Evolutionary conservation across 37 sponge, comb jelly and placozoan species (phyloP).

Genomic region (Geodia barretti): DNA sequence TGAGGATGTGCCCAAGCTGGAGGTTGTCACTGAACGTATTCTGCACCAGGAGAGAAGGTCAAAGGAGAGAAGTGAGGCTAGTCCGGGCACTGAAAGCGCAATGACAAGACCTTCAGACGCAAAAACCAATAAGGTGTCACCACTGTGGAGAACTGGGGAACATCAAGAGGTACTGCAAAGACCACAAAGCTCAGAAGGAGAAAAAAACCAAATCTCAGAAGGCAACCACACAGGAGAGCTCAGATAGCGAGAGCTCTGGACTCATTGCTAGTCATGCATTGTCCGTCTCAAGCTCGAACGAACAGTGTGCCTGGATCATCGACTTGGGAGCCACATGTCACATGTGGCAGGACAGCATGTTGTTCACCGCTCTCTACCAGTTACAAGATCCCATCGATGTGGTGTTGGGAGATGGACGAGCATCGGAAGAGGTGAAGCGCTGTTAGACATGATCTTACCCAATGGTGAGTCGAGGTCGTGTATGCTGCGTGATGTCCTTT

Average conservation of each 20-base stretch:
- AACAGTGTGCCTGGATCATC: slow-evolving; percentile 27
- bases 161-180: slow-evolving; percentile 27
- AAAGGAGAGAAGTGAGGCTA: slow-evolving; percentile 19
- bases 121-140: slow-evolving; percentile 28
- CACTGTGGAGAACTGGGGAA: slow-evolving; percentile 39
- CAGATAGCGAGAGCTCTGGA: slow-evolving; percentile 34
- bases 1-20: slow-evolving; percentile 39
- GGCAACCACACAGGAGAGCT: slow-evolving; percentile 12
- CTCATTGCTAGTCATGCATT: slow-evolving; percentile 21
- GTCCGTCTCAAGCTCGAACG: slow-evolving; percentile 15
- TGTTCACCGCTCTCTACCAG: slow-evolving; percentile 13
- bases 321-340: slow-evolving; percentile 43
- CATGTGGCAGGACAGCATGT: slow-evolving; percentile 34
- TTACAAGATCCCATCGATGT: slow-evolving; percentile 25
- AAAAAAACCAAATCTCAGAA: slow-evolving; percentile 6
- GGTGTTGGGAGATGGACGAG: slow-evolving; percentile 48
- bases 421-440: slow-evolving; percentile 21
- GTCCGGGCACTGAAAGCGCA: slow-evolving; percentile 13
- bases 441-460: slow-evolving; percentile 21
- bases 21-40: slow-evolving; percentile 42
- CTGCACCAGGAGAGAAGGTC: slow-evolving; percentile 41
- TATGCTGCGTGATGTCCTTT: slow-evolving; percentile 49
- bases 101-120: slow-evolving; percentile 20
- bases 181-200: slow-evolving; percentile 4
- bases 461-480: slow-evolving; percentile 13